Evolutionary conservation across 2,113 vertebrate species (phyloP).

Genomic region (Actinemys pallida): DNA sequence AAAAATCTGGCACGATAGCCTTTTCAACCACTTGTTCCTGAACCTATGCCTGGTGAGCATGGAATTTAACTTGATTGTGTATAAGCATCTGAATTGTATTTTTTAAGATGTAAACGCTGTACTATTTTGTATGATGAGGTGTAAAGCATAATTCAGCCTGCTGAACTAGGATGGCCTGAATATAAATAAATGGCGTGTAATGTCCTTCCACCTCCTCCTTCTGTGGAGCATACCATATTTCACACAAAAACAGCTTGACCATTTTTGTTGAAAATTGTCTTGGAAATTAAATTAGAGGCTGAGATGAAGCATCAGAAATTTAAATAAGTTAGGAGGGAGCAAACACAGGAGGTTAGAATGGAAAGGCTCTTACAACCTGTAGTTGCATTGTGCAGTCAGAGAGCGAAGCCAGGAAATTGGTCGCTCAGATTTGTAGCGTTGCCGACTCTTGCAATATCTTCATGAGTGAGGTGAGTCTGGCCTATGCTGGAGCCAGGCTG

Average conservation of each 20-base stretch:
- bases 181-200: neutral
- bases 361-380: neutral
- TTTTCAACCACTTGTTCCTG: neutral
- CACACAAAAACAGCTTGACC: neutral
- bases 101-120: neutral
- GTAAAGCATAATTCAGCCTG: neutral
- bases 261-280: neutral
- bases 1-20: neutral
- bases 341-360: neutral
- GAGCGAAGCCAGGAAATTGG: neutral
- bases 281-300: neutral
- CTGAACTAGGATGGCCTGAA: neutral
- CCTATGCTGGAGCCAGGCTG: neutral
- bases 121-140: neutral
- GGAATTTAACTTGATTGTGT: neutral
- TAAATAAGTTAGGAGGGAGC: neutral
- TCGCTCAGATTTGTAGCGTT: neutral
- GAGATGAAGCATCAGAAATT: neutral
- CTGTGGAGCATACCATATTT: neutral
- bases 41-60: neutral
- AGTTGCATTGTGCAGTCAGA: neutral
- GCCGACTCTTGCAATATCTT: neutral
- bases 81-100: neutral
- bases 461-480: neutral
- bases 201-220: neutral